These are phyloP conservation scores for Otocyon megalotis DNA, from an alignment of 2,113 vertebrate species.

Conservation along the genomic window DNA sequence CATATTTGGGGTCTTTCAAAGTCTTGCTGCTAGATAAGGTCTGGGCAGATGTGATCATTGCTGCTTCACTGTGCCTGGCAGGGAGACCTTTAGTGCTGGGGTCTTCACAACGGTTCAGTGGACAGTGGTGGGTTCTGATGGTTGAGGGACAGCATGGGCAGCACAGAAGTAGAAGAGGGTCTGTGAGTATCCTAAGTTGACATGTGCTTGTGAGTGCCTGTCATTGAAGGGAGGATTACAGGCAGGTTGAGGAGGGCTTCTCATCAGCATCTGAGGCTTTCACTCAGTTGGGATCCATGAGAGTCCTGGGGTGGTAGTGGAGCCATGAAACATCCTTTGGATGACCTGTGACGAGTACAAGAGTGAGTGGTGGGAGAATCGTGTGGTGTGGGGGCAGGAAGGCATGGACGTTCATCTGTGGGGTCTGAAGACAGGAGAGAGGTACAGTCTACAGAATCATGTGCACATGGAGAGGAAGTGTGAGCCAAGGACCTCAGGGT, in stretches of 20 bases:
- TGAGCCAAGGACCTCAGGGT: too few species aligned
- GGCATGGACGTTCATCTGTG: too few species aligned
- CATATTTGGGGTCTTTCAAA: background rate
- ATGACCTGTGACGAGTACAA: too few species aligned
- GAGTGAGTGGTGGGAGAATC: too few species aligned
- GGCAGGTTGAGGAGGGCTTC: background rate
- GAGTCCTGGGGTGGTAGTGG: background rate
- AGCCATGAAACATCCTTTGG: too few species aligned
- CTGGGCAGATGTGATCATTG: background rate
- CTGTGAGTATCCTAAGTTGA: too few species aligned
- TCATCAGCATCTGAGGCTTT: too few species aligned
- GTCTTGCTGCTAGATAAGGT: background rate
- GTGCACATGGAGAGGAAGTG: background rate
- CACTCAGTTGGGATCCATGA: background rate
- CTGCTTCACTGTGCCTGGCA: background rate
- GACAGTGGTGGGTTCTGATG: background rate
- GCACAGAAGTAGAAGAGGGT: background rate
- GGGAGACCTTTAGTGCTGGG: background rate
- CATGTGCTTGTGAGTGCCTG: background rate
- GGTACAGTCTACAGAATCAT: too few species aligned
- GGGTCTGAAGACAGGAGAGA: too few species aligned
- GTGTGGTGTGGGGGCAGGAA: too few species aligned
- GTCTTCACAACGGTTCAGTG: background rate
- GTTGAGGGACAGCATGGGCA: background rate
- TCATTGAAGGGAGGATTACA: too few species aligned